phyloP scores from a whole-genome alignment of 2,113 vertebrate genomes.

The Oriolus oriolus region DNA sequence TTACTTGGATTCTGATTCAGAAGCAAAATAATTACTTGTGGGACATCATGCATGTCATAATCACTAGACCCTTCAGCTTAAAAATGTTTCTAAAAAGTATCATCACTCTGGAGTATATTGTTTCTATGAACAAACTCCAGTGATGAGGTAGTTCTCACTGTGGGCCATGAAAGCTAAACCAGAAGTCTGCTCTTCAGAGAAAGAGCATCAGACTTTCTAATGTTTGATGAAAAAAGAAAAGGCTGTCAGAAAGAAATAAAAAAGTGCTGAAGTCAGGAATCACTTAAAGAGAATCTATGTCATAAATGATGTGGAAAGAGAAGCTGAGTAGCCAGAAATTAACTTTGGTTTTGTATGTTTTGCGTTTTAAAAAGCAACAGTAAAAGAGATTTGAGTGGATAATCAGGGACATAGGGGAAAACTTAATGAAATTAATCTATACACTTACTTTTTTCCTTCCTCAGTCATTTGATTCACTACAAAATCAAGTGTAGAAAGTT shows the following conservation, averaged over 20 bases:
- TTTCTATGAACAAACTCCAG: not conserved
- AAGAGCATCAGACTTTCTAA: not conserved
- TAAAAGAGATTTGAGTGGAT: not conserved
- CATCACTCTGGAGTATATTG: not conserved
- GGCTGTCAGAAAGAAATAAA: not conserved
- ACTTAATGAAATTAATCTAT: not conserved
- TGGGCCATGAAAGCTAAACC: not conserved
- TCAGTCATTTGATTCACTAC: not conserved
- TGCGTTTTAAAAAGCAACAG: not conserved
- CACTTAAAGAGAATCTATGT: not conserved
- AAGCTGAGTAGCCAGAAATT: not conserved
- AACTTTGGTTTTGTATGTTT: not conserved
- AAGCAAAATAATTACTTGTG: not conserved
- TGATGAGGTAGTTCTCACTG: not conserved
- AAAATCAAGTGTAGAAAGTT: not conserved
- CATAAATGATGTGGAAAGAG: not conserved
- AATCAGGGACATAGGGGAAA: not conserved
- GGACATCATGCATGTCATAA: not conserved
- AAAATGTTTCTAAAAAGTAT: not conserved
- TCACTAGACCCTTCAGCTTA: not conserved
- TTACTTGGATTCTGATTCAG: not conserved
- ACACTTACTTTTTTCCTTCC: not conserved
- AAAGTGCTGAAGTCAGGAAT: not conserved
- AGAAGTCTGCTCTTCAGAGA: not conserved
- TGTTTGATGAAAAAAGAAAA: not conserved